Percentiles rank a stretch among this genome's conserved stretches.
phyloP scores from a whole-genome alignment of 1,140 invertebrate species.

The Epicauta chinensis region DNA sequence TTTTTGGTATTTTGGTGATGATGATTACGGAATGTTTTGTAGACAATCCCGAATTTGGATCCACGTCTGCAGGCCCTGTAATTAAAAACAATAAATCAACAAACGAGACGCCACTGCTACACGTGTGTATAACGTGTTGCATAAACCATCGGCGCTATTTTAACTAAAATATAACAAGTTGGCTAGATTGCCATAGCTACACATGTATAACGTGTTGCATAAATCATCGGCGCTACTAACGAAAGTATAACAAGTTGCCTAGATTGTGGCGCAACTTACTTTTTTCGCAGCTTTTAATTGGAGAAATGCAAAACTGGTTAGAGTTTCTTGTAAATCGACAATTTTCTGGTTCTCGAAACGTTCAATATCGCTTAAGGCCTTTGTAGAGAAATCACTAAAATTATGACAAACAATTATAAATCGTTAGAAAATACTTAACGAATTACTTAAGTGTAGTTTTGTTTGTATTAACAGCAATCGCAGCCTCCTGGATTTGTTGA shows the following conservation, averaged over 20 bases:
- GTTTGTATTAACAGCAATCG: slow-evolving; percentile 52
- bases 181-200: too few relatives aligned
- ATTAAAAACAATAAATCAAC: slow-evolving; percentile 30
- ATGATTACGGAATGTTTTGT: slow-evolving; percentile 51
- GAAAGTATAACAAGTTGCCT: too few relatives aligned
- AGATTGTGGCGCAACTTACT: too few relatives aligned
- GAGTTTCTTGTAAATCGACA: slow-evolving; percentile 68
- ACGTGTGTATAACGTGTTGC: too few relatives aligned
- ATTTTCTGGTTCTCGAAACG: slow-evolving; percentile 74
- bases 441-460: slow-evolving; percentile 57
- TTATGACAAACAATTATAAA: not conserved
- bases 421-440: not conserved
- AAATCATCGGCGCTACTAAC: too few relatives aligned
- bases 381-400: slow-evolving; percentile 65
- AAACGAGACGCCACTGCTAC: too few relatives aligned
- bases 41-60: slow-evolving; percentile 67
- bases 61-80: slow-evolving; percentile 71
- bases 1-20: too few relatives aligned
- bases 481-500: slow-evolving; percentile 62
- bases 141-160: too few relatives aligned
- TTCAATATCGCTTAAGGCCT: slow-evolving; percentile 67
- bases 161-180: too few relatives aligned
- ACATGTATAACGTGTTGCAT: too few relatives aligned
- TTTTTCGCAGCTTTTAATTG: slow-evolving; percentile 77
- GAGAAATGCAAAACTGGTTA: slow-evolving; percentile 66